Evolutionary conservation across 2,113 vertebrate species (phyloP).

Genomic region (Antigone vipio): DNA sequence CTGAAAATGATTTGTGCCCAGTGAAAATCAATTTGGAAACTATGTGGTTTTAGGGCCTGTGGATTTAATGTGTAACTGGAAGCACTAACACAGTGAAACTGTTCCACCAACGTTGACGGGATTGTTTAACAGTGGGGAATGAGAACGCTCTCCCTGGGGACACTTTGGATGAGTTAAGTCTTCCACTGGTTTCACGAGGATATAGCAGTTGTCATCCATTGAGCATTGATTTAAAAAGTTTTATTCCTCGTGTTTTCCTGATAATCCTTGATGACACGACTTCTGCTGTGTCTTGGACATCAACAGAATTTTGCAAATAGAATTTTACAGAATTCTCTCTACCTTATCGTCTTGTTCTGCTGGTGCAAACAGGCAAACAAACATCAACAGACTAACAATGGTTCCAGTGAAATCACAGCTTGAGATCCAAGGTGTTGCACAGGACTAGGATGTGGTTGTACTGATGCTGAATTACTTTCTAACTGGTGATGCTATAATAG

Average conservation of each 20-base stretch:
- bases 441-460: not conserved
- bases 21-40: not conserved
- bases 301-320: not conserved
- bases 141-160: not conserved
- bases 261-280: not conserved
- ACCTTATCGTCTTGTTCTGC: not conserved
- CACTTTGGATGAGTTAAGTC: not conserved
- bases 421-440: not conserved
- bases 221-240: not conserved
- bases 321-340: not conserved
- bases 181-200: not conserved
- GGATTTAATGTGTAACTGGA: not conserved
- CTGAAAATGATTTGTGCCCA: not conserved
- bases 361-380: not conserved
- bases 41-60: not conserved
- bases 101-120: accelerated
- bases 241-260: not conserved
- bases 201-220: not conserved
- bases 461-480: not conserved
- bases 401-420: not conserved
- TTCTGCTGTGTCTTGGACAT: not conserved
- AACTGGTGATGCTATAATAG: not conserved
- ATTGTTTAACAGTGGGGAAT: not conserved
- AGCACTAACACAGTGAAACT: not conserved
- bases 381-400: not conserved